Conservation (phyloP, 2,888 invertebrate genomes). For the Pasiphila rectangulata region DNA sequence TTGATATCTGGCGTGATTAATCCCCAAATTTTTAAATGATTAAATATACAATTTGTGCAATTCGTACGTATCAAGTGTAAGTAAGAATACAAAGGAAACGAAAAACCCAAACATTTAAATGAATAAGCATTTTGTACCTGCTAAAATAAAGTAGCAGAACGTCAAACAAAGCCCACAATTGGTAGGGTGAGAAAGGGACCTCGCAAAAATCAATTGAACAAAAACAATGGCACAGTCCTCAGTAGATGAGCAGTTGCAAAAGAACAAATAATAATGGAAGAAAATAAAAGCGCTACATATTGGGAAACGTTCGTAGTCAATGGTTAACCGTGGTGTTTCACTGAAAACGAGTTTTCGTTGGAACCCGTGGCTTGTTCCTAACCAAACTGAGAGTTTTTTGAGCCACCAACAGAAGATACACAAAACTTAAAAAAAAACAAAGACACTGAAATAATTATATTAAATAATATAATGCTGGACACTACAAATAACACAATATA, state of each 20-base stretch:
- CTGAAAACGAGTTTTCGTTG: constrained; percentile 49
- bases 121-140: neutral
- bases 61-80: too few relatives aligned
- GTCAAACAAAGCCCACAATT: neutral
- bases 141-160: neutral
- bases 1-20: too few relatives aligned
- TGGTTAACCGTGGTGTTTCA: constrained; percentile 52
- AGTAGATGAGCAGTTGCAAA: constrained; percentile 53
- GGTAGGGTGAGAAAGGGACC: constrained; percentile 6
- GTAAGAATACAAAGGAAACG: too few relatives aligned
- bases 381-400: constrained; percentile 2
- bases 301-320: constrained; percentile 52
- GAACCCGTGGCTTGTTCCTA: constrained; percentile 26
- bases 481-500: too few relatives aligned
- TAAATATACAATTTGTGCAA: too few relatives aligned
- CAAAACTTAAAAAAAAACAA: too few relatives aligned
- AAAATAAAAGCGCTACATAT: constrained; percentile 53
- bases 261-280: constrained; percentile 53
- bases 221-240: constrained; percentile 37
- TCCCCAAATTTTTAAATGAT: too few relatives aligned
- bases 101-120: too few relatives aligned
- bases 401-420: too few relatives aligned
- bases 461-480: too few relatives aligned
- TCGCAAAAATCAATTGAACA: constrained; percentile 36
- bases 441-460: too few relatives aligned